A percentile compares a stretch with the other conserved stretches of the same genome.
These are phyloP conservation scores for Brachionus koreanus DNA, from an alignment of 1,140 invertebrate species.

Conservation along the genomic window DNA sequence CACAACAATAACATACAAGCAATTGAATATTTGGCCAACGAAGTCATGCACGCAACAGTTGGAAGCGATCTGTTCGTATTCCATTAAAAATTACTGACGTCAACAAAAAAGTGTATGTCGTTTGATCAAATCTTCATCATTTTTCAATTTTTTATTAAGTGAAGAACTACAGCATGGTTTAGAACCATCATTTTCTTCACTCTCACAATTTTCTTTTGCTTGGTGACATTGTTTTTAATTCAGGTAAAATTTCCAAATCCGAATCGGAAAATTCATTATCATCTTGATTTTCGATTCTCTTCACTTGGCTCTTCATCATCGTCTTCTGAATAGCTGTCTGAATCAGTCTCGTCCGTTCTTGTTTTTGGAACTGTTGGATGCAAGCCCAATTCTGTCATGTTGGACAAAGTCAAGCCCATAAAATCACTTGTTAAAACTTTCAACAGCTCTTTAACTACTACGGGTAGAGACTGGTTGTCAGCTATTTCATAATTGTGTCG, in stretches of 20 bases:
- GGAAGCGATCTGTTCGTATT: constrained; percentile 54
- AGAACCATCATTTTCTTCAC: constrained; percentile 33
- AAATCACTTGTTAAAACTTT: constrained; percentile 59
- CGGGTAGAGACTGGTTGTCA: constrained; percentile 49
- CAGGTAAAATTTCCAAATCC: constrained; percentile 40
- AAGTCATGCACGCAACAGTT: constrained; percentile 54
- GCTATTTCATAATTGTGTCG: constrained; percentile 51
- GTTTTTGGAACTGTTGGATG: constrained; percentile 50
- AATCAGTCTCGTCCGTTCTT: constrained; percentile 23
- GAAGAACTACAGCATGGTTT: constrained; percentile 20
- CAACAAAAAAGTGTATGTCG: constrained; percentile 48
- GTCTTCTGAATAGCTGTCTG: constrained; percentile 45
- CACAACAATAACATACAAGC: not conserved
- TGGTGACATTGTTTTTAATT: constrained; percentile 18
- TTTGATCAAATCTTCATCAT: constrained; percentile 33
- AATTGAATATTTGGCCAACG: constrained; percentile 49
- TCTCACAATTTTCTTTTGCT: not conserved
- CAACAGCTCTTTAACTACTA: constrained; percentile 52
- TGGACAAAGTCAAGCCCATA: constrained; percentile 61
- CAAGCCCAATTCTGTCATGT: constrained; percentile 61
- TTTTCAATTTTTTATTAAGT: not conserved
- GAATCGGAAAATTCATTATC: constrained; percentile 18
- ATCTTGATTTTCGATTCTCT: constrained; percentile 40
- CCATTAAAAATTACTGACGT: constrained; percentile 54
- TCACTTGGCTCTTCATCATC: constrained; percentile 48